Evolutionary conservation across 1,140 invertebrate genomes (phyloP).

Genomic region (Drosophila lacteicornis): DNA sequence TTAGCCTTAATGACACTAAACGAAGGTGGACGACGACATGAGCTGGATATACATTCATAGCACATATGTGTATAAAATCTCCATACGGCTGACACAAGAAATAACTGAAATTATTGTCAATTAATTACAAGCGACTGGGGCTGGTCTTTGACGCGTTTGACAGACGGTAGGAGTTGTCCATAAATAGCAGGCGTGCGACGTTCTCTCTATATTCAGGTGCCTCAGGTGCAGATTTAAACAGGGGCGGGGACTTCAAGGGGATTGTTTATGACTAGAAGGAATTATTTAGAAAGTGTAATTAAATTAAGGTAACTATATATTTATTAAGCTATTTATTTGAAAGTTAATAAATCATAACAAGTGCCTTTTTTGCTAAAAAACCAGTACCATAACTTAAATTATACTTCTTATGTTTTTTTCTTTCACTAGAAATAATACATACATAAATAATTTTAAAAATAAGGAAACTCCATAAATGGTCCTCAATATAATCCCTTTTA

Average conservation of each 20-base stretch:
- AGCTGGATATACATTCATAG: constrained; percentile 35
- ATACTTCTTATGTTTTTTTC: no score
- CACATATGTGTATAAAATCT: constrained; percentile 29
- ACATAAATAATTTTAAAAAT: no score
- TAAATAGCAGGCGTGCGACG: constrained; percentile 63
- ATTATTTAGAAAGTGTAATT: no score
- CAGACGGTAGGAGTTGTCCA: constrained; percentile 77
- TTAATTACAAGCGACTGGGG: constrained; percentile 74
- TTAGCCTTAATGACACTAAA: constrained; percentile 74
- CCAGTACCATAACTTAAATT: no score
- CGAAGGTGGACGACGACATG: constrained; percentile 60
- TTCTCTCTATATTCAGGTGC: constrained; percentile 35
- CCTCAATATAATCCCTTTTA: neutral
- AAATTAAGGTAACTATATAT: no score
- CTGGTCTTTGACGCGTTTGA: constrained; percentile 77
- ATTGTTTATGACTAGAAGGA: no score
- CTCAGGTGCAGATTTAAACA: constrained; percentile 58
- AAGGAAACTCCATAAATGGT: no score
- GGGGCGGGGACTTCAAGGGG: constrained; percentile 10
- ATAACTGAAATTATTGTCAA: constrained; percentile 82
- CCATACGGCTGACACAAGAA: constrained; percentile 53
- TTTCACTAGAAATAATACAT: no score
- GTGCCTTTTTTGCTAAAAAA: no score
- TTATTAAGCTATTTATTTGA: neutral
- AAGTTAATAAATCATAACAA: neutral